Base-by-base conservation (phyloP, 2,888 invertebrate genomes). In the Eristalinus sepulchralis region DNA sequence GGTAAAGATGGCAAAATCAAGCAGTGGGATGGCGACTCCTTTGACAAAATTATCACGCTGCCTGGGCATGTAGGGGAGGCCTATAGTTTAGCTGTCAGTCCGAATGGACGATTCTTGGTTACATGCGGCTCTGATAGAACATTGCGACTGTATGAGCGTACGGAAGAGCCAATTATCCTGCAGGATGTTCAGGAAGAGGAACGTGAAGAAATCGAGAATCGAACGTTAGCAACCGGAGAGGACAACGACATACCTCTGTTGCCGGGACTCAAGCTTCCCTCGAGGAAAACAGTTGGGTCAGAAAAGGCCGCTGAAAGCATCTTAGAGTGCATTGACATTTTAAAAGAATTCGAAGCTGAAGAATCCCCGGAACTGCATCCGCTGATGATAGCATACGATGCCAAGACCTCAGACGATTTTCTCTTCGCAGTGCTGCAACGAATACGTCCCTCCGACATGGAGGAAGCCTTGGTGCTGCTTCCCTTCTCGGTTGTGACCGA, bases 21-120 rank as follows among this genome's bases (percentile, higher is more conserved):
- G 92, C 96, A 99, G 91, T 99, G 99, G 99, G 99, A 99, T 92
- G 98, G 95, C 0, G 98, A 98, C 92, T 96, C 94, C 63, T 99
- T 96, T 91, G 95, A 97, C 88, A 97, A 97, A 92, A 97, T 99
- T 85, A 94, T 97, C n/a, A 97, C 97, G 0, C 92, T 98, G 31
- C 91, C 97, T 95, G 97, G 97, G 1, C 98, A 98, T 92, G 94
- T 95, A 88, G 97, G 97, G 1, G 96, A 96, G 92, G 95, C 97
- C 1, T 95, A 96, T 94, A 93, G 94, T 85, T 91, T 98, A 89
- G 93, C 95, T 0, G 95, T 98, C 55, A 97, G 97, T 89, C 95
- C 96, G 0, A 97, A 96, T 92, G 98, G 98, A 0, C 94, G 96
- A 85, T 96, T 94, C 92, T 94, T 95, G 17, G 95, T 95, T 6